phyloP scores from a whole-genome alignment of 2,888 invertebrate genomes.

The Drosophila kambysellisi region DNA sequence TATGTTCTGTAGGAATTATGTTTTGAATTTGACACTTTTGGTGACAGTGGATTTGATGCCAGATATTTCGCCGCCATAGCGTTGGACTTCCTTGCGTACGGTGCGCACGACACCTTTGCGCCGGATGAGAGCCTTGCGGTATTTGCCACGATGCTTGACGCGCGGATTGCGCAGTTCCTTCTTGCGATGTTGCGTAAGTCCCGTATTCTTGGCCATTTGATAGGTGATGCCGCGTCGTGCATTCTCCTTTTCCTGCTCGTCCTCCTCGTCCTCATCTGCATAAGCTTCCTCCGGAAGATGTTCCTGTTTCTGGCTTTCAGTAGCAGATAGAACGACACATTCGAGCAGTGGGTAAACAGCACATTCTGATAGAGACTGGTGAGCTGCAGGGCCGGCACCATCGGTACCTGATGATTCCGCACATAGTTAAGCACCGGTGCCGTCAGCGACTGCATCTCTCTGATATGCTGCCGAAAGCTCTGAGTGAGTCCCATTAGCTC shows the following conservation, averaged over 20 bases:
- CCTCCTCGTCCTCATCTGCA: constrained; percentile 84
- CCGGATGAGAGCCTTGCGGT: constrained; percentile 95
- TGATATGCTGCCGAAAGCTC: constrained; percentile 91
- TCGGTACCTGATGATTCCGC: constrained; percentile 88
- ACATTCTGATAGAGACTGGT: constrained; percentile 89
- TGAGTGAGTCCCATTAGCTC: constrained; percentile 92
- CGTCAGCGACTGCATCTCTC: constrained; percentile 88
- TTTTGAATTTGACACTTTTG: constrained; percentile 94
- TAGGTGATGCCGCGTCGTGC: constrained; percentile 94
- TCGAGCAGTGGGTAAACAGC: constrained; percentile 92
- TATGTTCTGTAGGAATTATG: constrained; percentile 45
- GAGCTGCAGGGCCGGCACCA: constrained; percentile 90
- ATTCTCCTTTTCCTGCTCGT: constrained; percentile 80
- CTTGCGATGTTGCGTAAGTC: constrained; percentile 95
- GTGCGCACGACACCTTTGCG: constrained; percentile 97
- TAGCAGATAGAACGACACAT: constrained; percentile 93
- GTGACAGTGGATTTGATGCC: constrained; percentile 96
- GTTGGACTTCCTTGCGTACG: constrained; percentile 91
- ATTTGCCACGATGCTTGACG: constrained; percentile 97
- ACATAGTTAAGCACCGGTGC: constrained; percentile 89
- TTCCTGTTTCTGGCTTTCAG: constrained; percentile 88
- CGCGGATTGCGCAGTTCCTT: constrained; percentile 97
- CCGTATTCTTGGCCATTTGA: constrained; percentile 98
- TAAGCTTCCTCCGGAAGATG: constrained; percentile 68
- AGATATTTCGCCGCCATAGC: constrained; percentile 96